Evolutionary conservation across 2,113 vertebrate genomes (phyloP).

Genomic region (Pituophis catenifer): DNA sequence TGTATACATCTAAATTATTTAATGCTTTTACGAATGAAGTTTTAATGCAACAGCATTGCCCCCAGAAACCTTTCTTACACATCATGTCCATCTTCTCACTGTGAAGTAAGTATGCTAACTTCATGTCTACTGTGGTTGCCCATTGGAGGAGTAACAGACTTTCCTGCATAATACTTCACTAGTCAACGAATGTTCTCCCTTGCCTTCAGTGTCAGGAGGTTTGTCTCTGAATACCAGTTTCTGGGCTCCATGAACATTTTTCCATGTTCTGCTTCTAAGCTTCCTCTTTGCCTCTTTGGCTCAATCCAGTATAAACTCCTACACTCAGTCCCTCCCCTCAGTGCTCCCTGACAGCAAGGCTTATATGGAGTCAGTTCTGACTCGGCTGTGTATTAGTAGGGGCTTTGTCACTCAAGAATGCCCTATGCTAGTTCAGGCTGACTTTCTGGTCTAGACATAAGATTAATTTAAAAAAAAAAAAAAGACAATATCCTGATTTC

Average conservation of each 20-base stretch:
- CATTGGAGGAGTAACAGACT: neutral
- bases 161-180: neutral
- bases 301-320: neutral
- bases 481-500: slow-evolving; percentile 7
- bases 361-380: neutral
- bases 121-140: neutral
- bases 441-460: neutral
- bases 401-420: neutral
- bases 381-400: neutral
- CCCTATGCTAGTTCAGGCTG: neutral
- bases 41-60: neutral
- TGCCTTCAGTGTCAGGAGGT: neutral
- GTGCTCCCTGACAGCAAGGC: neutral
- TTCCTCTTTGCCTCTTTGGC: neutral
- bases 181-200: too few species aligned
- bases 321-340: neutral
- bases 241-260: neutral
- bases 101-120: neutral
- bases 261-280: neutral
- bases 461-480: neutral
- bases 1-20: neutral
- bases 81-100: neutral
- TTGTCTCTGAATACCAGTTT: neutral
- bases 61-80: neutral
- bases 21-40: neutral